Evolutionary conservation across 2,797 vertebrate genomes (phyloP), one percentile per base, ranked within the genome.

Genomic region (Anas acuta): DNA sequence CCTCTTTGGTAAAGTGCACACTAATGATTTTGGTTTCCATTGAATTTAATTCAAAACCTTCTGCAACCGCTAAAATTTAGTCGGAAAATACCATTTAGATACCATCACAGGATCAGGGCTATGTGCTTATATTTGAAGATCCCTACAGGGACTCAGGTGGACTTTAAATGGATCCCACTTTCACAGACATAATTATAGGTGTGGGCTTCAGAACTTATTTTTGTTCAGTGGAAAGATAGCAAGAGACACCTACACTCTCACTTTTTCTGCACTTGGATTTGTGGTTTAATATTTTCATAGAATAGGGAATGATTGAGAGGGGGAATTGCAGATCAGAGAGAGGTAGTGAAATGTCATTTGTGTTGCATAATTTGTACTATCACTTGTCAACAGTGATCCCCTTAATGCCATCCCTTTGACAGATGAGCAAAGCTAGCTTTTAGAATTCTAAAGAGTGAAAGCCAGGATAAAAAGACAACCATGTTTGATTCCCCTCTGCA

Each of bases 361-460:
- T 96, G 96, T 98, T 98, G 97, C 97, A 97, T 98, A 98, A 98
- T 98, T 98, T 97, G 97, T 97, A 96, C 97, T 96, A 97, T 97
- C 97, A 92, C 96, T 98, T 98, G 97, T 98, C 98, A 98, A 97
- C 96, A 98, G 64, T 97, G 97, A 98, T 98, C 97, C 96, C 96
- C 97, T 97, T 97, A 98, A 97, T 97, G 94, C 98, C 76, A 94
- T 92, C 92, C 91, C 71, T 97, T 96, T 97, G 97, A 97, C 97
- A 97, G 97, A 97, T 91, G 96, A 97, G 95, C 28, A 82, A 97
- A 94, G 96, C 89, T 95, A 97, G 97, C 97, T 96, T 97, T 97
- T 86, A 92, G 96, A 97, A 97, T 96, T 94, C 96, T 97, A 95
- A 97, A 95, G 97, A 96, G 96, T 91, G 93, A 97, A 97, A 96